Conservation (phyloP, 2,113 vertebrate species). For the Petrocephalus microphthalmus region DNA sequence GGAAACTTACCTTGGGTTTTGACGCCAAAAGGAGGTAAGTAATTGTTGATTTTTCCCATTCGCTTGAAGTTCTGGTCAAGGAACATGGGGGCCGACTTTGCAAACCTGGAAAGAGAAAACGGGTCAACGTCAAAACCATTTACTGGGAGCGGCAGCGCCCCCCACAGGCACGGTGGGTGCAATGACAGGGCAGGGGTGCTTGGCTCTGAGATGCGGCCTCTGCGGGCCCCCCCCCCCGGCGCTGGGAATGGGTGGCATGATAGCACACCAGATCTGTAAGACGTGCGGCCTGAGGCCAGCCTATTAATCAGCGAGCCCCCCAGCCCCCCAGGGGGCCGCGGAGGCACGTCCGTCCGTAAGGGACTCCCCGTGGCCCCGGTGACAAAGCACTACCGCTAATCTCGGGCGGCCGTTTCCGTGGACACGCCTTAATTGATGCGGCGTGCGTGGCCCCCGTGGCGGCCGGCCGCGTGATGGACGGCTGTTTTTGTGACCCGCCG, state of each 20-base stretch:
- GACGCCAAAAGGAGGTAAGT: conserved; percentile 65
- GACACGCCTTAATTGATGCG: conserved; percentile 39
- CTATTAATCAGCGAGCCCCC: conserved; percentile 28
- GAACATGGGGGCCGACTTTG: conserved; percentile 61
- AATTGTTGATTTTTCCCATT: conserved; percentile 52
- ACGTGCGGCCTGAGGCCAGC: too few relatives aligned
- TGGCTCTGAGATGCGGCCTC: neutral
- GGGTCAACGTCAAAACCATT: neutral
- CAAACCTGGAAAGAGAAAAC: conserved; percentile 48
- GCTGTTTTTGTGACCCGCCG: conserved; percentile 58
- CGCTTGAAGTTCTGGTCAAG: conserved; percentile 64
- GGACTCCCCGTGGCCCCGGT: conserved; percentile 16
- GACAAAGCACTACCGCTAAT: conserved; percentile 47
- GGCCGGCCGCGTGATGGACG: conserved; percentile 45
- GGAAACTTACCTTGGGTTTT: conserved; percentile 65
- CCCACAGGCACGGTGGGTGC: neutral
- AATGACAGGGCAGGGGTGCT: neutral
- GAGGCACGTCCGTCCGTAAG: neutral
- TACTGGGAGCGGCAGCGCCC: neutral
- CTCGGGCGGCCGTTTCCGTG: conserved; percentile 52
- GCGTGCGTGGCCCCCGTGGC: conserved; percentile 34
- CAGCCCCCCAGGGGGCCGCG: neutral
- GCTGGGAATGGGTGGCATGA: too few relatives aligned
- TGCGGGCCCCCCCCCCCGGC: too few relatives aligned
- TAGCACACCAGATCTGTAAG: too few relatives aligned